These are phyloP conservation scores for Aphelenchoides besseyi DNA, from an alignment of 1,140 invertebrate genomes.

Conservation along the genomic window DNA sequence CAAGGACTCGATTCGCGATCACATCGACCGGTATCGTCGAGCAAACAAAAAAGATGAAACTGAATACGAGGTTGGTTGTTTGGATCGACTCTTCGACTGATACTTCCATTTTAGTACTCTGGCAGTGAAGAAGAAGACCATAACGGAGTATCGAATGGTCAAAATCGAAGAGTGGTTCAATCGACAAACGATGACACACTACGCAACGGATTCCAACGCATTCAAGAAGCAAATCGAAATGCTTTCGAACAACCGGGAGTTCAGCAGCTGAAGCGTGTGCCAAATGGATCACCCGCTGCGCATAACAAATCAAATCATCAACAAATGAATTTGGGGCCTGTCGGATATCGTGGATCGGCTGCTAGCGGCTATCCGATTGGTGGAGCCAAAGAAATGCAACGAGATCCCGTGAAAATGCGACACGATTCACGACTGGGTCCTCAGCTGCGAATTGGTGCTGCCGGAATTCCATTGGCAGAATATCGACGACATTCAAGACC, in stretches of 20 bases:
- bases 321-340: not conserved
- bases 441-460: conserved; percentile 13
- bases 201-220: conserved; percentile 91
- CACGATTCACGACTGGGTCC: conserved; percentile 22
- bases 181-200: conserved; percentile 83
- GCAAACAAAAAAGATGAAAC: conserved; percentile 52
- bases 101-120: conserved; percentile 55
- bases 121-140: conserved; percentile 64
- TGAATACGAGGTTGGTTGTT: conserved; percentile 6
- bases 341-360: not conserved
- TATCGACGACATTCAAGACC: conserved; percentile 22
- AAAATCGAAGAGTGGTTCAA: conserved; percentile 70
- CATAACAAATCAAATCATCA: conserved; percentile 2
- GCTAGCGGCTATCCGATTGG: conserved; percentile 18
- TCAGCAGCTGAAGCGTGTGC: conserved; percentile 61
- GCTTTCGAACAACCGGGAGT: conserved; percentile 71
- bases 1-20: conserved; percentile 95
- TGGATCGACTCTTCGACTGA: not conserved
- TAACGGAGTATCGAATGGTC: conserved; percentile 34
- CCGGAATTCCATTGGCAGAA: conserved; percentile 21
- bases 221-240: conserved; percentile 70
- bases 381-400: conserved; percentile 24
- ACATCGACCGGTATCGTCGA: conserved; percentile 77
- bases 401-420: conserved; percentile 45
- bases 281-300: conserved; percentile 15